Conservation (phyloP, 2,797 vertebrate genomes). For the Tragelaphus eurycerus region DNA sequence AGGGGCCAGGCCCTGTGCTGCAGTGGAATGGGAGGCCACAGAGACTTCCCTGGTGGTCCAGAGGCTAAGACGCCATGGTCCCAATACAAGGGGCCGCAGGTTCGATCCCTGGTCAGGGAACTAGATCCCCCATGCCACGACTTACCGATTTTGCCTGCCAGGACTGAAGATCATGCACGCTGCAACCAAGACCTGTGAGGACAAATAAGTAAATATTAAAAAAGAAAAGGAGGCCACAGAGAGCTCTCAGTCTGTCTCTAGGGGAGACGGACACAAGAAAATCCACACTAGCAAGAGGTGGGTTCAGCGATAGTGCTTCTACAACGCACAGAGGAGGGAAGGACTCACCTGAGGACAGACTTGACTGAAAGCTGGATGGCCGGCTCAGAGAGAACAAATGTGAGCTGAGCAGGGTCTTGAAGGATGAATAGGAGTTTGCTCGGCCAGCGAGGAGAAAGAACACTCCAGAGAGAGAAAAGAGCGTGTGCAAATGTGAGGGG, state of each 20-base stretch:
- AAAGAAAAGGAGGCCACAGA: neutral
- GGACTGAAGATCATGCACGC: neutral
- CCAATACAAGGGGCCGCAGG: neutral
- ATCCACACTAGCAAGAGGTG: neutral
- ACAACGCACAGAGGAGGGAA: neutral
- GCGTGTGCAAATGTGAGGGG: neutral
- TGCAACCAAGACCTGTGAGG: neutral
- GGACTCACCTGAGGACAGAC: neutral
- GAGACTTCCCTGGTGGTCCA: neutral
- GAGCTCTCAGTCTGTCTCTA: neutral
- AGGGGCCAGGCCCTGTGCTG: neutral
- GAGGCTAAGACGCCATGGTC: neutral
- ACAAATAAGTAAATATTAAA: neutral
- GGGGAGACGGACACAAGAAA: neutral
- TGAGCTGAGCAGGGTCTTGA: neutral
- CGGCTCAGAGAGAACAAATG: neutral
- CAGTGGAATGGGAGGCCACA: neutral
- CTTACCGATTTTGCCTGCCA: neutral
- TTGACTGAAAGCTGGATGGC: neutral
- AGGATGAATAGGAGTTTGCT: neutral
- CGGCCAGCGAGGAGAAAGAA: neutral
- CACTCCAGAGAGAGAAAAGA: neutral
- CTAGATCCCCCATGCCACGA: neutral
- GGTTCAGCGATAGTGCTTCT: neutral
- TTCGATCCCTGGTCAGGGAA: neutral